These are phyloP conservation scores for Noctua janthina DNA, from an alignment of 2,888 invertebrate species.

Conservation along the genomic window DNA sequence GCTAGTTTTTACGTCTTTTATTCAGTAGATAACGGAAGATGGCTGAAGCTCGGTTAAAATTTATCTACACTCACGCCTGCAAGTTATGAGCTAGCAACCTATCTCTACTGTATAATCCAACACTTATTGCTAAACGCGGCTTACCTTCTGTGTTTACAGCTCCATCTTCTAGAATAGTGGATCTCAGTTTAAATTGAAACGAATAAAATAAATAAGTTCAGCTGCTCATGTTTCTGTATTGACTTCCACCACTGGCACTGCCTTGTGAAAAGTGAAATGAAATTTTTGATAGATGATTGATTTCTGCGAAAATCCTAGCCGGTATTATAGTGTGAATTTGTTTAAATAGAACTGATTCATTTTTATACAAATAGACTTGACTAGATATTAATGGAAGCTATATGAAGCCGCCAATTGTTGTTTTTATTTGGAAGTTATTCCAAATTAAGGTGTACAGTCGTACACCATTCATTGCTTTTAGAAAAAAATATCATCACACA, in stretches of 20 bases:
- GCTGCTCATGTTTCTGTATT: constrained; percentile 22
- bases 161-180: background rate
- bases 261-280: constrained; percentile 8
- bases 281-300: constrained; percentile 31
- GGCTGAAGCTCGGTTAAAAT: constrained; percentile 12
- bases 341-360: background rate
- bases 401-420: background rate
- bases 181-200: constrained; percentile 7
- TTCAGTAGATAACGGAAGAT: constrained; percentile 23
- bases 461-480: background rate
- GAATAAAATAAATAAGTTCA: constrained; percentile 18
- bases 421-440: background rate
- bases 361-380: constrained; percentile 16
- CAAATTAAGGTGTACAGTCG: background rate
- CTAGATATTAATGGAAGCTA: background rate
- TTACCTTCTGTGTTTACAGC: constrained; percentile 12
- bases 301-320: constrained; percentile 12
- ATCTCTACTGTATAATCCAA: constrained; percentile 13
- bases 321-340: background rate
- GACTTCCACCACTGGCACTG: background rate
- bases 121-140: constrained; percentile 7
- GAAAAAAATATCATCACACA: background rate
- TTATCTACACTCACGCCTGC: constrained; percentile 13
- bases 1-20: constrained; percentile 20
- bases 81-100: constrained; percentile 17